Percentiles rank a stretch among this genome's conserved stretches.
These are phyloP conservation scores for Isoperla grammatica DNA, from an alignment of 2,888 invertebrate species.

Conservation along the genomic window DNA sequence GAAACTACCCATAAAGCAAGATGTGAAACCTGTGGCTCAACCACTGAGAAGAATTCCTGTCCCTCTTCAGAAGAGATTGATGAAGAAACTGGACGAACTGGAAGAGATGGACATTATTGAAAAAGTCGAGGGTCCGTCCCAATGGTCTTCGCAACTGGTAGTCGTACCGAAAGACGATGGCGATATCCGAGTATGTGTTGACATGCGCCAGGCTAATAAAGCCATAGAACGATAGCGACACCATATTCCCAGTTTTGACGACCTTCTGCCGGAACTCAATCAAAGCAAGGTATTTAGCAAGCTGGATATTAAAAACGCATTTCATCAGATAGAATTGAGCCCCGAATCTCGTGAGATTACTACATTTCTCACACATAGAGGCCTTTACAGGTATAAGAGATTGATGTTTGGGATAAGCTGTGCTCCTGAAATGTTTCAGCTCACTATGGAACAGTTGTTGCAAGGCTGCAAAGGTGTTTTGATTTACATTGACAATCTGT, in stretches of 20 bases:
- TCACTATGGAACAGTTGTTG: constrained; percentile 39
- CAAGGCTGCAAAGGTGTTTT: constrained; percentile 37
- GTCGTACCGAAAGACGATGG: constrained; percentile 34
- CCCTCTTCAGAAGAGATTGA: constrained; percentile 35
- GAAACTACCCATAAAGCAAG: constrained; percentile 4
- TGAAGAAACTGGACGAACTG: constrained; percentile 32
- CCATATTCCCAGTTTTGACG: constrained; percentile 33
- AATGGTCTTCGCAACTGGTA: constrained; percentile 34
- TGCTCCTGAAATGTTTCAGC: constrained; percentile 44
- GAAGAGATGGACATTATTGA: constrained; percentile 23
- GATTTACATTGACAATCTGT: constrained; percentile 41
- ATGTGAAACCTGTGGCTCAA: constrained; percentile 35
- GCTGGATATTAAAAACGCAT: constrained; percentile 39
- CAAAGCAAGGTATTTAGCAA: constrained; percentile 35
- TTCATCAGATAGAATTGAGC: constrained; percentile 40
- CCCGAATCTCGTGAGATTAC: constrained; percentile 38
- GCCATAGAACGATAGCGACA: constrained; percentile 33
- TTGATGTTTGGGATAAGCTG: constrained; percentile 41
- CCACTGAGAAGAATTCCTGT: constrained; percentile 37
- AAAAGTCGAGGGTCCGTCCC: constrained; percentile 24
- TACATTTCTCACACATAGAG: too few relatives aligned
- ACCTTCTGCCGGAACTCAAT: constrained; percentile 33
- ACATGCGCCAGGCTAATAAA: constrained; percentile 33
- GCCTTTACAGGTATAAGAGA: constrained; percentile 41
- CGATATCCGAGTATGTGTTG: constrained; percentile 34